Percentiles rank a stretch among this genome's conserved stretches.
Conservation (phyloP, 2,797 vertebrate genomes). For the Bothrops alternatus region DNA sequence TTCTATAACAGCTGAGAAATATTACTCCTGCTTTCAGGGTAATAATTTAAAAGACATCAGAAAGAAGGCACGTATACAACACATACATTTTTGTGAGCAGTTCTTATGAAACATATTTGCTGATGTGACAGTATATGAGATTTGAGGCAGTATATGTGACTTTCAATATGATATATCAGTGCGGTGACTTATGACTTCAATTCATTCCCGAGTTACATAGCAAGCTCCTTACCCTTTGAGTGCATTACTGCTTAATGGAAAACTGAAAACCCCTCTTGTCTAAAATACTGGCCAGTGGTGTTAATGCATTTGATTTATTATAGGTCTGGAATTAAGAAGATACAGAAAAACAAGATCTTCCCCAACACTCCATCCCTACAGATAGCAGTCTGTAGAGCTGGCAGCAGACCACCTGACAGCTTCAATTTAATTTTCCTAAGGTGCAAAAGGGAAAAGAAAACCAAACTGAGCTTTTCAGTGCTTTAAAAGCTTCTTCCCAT, state of each 20-base stretch:
- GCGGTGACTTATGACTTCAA: background rate
- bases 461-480: background rate
- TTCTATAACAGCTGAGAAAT: background rate
- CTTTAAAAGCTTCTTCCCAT: background rate
- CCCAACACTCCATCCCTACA: background rate
- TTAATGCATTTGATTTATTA: background rate
- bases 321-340: background rate
- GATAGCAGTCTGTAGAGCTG: background rate
- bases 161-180: background rate
- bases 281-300: background rate
- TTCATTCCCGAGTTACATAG: background rate
- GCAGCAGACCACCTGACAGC: background rate
- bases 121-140: background rate
- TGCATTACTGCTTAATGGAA: background rate
- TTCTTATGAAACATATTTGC: background rate
- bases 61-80: background rate
- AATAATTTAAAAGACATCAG: background rate
- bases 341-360: background rate
- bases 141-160: background rate
- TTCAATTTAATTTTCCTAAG: background rate
- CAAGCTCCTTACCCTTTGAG: background rate
- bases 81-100: background rate
- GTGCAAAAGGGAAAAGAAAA: background rate
- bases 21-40: background rate
- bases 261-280: background rate